phyloP scores from a whole-genome alignment of 2,797 vertebrate species.

The Bryconaethiops microstoma region DNA sequence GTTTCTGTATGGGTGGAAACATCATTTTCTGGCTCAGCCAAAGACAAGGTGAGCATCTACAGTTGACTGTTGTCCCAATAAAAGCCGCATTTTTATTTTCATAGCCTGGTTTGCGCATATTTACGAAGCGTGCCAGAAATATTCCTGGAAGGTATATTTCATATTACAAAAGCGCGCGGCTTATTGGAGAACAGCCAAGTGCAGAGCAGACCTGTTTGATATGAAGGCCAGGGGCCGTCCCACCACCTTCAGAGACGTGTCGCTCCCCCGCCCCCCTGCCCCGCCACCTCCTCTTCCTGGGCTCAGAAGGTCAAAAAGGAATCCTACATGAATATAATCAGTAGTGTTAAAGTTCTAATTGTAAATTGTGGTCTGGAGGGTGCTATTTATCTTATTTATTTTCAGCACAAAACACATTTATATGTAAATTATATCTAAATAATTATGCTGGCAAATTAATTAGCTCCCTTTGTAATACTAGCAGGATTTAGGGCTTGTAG shows the following conservation, averaged over 20 bases:
- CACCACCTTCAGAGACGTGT: background rate
- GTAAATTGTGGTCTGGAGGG: constrained; percentile 87
- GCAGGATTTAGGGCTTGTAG: constrained; percentile 62
- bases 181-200: background rate
- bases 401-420: constrained; percentile 85
- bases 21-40: too few species aligned
- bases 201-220: background rate
- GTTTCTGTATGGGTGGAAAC: too few species aligned
- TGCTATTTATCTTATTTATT: constrained; percentile 78
- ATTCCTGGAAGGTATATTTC: background rate
- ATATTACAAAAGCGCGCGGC: background rate
- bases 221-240: background rate
- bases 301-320: constrained; percentile 83
- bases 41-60: too few species aligned
- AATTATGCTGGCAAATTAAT: constrained; percentile 84
- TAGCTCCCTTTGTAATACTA: constrained; percentile 64
- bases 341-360: constrained; percentile 88
- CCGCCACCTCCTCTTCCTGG: constrained; percentile 21
- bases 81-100: too few species aligned
- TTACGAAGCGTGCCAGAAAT: background rate
- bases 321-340: constrained; percentile 85
- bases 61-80: too few species aligned
- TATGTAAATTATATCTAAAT: constrained; percentile 91
- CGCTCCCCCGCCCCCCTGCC: background rate
- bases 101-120: too few species aligned